Percentiles rank a stretch among this genome's conserved stretches.
phyloP scores from a whole-genome alignment of 2,113 vertebrate genomes.

The Cavia porcellus region DNA sequence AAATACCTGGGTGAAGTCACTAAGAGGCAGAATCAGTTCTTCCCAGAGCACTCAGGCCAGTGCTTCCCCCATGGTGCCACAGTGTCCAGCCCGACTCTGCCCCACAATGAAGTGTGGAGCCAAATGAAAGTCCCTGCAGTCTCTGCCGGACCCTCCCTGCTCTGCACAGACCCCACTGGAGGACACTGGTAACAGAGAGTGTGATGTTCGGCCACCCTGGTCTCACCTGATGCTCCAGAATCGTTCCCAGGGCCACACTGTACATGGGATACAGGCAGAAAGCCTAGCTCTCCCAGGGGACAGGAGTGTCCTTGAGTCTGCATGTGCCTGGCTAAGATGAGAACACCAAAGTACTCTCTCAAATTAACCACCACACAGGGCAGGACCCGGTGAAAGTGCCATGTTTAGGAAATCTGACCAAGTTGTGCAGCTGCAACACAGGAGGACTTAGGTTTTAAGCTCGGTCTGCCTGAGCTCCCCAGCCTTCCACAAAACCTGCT shows the following conservation, averaged over 20 bases:
- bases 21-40: background rate
- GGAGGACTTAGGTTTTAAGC: background rate
- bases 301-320: background rate
- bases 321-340: background rate
- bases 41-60: background rate
- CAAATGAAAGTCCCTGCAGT: background rate
- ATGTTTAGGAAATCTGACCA: background rate
- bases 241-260: background rate
- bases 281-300: background rate
- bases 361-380: background rate
- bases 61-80: background rate
- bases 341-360: background rate
- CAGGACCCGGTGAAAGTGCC: background rate
- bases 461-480: background rate
- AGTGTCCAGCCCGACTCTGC: background rate
- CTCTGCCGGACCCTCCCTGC: accelerated
- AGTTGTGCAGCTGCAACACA: background rate
- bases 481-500: background rate
- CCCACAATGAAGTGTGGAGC: background rate
- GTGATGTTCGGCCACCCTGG: background rate
- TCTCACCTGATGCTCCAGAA: background rate
- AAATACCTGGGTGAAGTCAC: background rate
- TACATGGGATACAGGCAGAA: background rate
- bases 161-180: background rate
- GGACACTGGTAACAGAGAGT: background rate